Evolutionary conservation across 2,888 invertebrate genomes (phyloP), one percentile per base, ranked within the genome.

Genomic region (Gymnosoma rotundatum): DNA sequence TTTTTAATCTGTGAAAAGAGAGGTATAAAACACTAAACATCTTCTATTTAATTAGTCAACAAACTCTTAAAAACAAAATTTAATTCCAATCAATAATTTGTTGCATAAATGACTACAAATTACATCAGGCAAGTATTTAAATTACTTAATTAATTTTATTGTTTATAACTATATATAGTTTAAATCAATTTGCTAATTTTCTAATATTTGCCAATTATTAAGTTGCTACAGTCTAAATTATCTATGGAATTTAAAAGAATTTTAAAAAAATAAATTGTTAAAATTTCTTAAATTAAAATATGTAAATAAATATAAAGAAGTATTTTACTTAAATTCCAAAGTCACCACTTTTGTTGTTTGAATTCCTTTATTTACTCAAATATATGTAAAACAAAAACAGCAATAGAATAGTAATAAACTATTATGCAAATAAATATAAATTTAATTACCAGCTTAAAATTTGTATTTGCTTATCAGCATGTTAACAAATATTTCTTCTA

Each of bases 401-500:
- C 9, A 56, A 56, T 45, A 61, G 36, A 48, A 45, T 9, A 4
- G 38, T 5, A 32, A 32, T 32, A 32, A 32, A 32, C 32, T 32
- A 32, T 61, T 64, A 25, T 42, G 38, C 21, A 64, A 64, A 72
- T 64, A 48, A 64, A 78, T 72, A 20, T 7, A 42, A 78, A 56
- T 78, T 78, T 72, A 72, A 78, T 72, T 78, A 64, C 61, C 70
- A 72, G 64, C 50, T 72, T 64, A 64, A 50, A 64, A 25, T 56
- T 58, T 9, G 50, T 16, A 20, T 58, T 75, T 61, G 38, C 32
- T 72, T 70, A 78, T 78, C 63, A 56, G 38, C 21, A 54, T 60
- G 36, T 38, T 50, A 52, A 61, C 52, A 52, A 56, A 64, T n/a
- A 73, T n/a, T n/a, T n/a, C 50, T 61, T 73, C 38, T 32, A 32